Evolutionary conservation across 2,888 invertebrate genomes (phyloP).

Genomic region (Deladenus siricidicola): DNA sequence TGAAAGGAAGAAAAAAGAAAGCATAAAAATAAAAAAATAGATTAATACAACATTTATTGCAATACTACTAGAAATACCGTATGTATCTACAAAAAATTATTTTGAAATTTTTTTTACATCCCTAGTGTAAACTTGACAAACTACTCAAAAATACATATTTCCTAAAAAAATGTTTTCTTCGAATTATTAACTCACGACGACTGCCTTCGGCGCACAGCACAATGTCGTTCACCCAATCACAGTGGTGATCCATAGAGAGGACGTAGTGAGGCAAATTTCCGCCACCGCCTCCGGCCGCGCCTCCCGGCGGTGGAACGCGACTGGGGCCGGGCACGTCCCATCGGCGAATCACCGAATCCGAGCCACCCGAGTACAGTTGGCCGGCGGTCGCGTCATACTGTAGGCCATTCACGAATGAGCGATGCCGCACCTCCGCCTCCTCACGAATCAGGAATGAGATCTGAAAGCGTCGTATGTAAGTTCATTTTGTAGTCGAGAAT

Average conservation of each 20-base stretch:
- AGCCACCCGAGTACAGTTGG: conserved; percentile 85
- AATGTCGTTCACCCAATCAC: conserved; percentile 99
- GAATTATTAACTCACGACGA: conserved; percentile 69
- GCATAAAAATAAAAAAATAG: too few relatives aligned
- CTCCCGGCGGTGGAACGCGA: neutral
- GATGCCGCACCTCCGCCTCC: conserved; percentile 85
- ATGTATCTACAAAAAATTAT: neutral
- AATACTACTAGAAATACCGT: too few relatives aligned
- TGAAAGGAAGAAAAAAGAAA: conserved; percentile 8
- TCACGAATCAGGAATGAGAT: conserved; percentile 89
- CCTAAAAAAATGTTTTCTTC: too few relatives aligned
- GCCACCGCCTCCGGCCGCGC: neutral
- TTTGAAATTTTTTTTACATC: neutral
- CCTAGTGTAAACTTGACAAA: conserved; percentile 5
- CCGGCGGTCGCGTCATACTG: conserved; percentile 81
- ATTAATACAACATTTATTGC: too few relatives aligned
- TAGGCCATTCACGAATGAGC: conserved; percentile 89
- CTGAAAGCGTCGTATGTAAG: too few relatives aligned
- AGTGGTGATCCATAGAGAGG: conserved; percentile 97
- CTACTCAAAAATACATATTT: neutral
- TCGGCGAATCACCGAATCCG: conserved; percentile 85
- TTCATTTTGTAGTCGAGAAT: too few relatives aligned
- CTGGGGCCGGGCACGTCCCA: conserved; percentile 52
- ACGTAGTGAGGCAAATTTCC: conserved; percentile 58
- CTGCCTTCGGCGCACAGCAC: conserved; percentile 91